Conservation (phyloP, 2,888 invertebrate species). For the Microplitis manilae region DNA sequence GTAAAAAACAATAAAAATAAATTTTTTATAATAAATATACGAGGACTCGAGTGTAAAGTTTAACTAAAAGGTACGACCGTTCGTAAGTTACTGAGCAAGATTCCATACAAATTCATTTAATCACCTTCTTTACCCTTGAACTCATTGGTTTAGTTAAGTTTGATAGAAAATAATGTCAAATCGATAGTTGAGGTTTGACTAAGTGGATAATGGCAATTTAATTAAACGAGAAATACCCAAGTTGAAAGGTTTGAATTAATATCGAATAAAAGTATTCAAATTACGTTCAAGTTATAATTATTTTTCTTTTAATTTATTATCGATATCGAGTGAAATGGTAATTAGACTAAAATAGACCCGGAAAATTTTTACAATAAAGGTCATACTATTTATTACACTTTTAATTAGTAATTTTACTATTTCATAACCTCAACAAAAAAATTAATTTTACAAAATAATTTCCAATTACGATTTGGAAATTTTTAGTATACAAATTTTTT, state of each 20-base stretch:
- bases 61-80: not conserved
- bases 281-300: not conserved
- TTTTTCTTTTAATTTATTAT: not conserved
- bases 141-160: not conserved
- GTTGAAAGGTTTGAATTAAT: constrained; percentile 11
- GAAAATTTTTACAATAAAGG: too few species aligned
- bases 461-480: too few species aligned
- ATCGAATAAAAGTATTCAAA: not conserved
- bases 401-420: too few species aligned
- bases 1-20: not conserved
- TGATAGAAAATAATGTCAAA: constrained; percentile 44
- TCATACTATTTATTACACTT: too few species aligned
- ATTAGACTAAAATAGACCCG: not conserved
- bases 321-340: not conserved
- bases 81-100: not conserved
- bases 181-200: constrained; percentile 63
- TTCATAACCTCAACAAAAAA: too few species aligned
- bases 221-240: constrained; percentile 53
- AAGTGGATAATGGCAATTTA: constrained; percentile 67
- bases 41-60: not conserved
- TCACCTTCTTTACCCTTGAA: not conserved
- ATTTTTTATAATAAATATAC: not conserved
- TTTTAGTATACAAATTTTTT: too few species aligned
- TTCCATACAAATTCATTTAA: not conserved
- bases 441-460: too few species aligned